Base-by-base conservation (phyloP, 2,888 invertebrate species). In the Habrosyne pyritoides region DNA sequence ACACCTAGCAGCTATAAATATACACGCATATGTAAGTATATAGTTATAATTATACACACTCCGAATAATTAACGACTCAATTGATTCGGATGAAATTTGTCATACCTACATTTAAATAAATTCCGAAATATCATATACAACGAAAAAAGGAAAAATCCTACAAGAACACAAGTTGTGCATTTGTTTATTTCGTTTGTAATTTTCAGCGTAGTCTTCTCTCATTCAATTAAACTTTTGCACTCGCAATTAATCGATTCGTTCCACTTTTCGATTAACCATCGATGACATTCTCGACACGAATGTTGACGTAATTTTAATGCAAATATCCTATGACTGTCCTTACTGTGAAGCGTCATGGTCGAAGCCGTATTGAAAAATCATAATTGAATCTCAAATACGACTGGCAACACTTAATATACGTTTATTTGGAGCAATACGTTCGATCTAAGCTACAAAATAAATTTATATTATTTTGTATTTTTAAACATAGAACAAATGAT, bases 241-340 rank as follows among this genome's bases (percentile, higher is more conserved):
- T 36, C 14, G 36, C 12, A 24, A 24, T 24, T 24, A 42, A n/a
- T 42, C 24, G 22, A n/a, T 47, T 22, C 24, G 47, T 22, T 8
- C 47, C 24, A 47, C 12, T 22, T 47, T 47, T 12, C 3, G n/a
- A 22, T 22, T 22, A 22, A 22, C 21, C n/a, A 6, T 3, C 26
- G 14, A 47, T 47, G 47, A 26, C 48, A 64, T 63, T 62, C 59
- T 10, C 52, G 60, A 54, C 71, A 73, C 67, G 73, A 67, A 71
- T 60, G 61, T 56, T 77, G 71, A 76, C 73, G 68, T 64, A 53
- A 69, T 57, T 18, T 55, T 50, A 54, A 69, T 69, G 71, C 63
- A 68, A 71, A 71, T 67, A 62, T 65, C 55, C 57, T 55, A 65
- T 56, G 56, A 57, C 50, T 70, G 65, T 56, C 62, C 66, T 28